Base-by-base conservation (phyloP, 2,888 invertebrate species). In the Tuta absoluta region DNA sequence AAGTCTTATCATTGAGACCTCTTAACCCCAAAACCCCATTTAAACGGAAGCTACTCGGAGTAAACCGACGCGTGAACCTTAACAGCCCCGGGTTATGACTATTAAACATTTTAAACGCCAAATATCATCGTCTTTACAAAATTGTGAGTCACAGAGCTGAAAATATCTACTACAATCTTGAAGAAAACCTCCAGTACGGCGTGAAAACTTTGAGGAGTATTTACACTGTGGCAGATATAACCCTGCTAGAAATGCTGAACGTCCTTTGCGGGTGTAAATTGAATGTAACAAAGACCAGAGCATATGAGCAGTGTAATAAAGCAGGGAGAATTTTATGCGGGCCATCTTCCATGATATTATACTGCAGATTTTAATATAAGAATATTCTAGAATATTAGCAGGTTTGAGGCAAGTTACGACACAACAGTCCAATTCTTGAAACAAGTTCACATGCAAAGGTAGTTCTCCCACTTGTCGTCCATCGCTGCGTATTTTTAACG, bases 41-140 rank as follows among this genome's bases (percentile, higher is more conserved):
- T 14, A 58, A 58, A 58, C 63, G 37, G 61, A n/a, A n/a, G 63
- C 63, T 63, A 48, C 63, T 65, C 63, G 64, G 2, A n/a, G 66
- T 65, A 63, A 66, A 67, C 67, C 67, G 66, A 66, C 62, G 67
- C 67, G 64, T 66, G 67, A 67, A 65, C 63, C 63, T 58, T 70
- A 68, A 68, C 65, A 38, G 17, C 59, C 60, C 56, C 10, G 63
- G 69, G 71, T 66, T 72, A 65, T 72, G 63, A 73, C 77, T 79
- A 79, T 75, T 80, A 79, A 77, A 75, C 75, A 74, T 75, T 79
- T 78, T 75, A 75, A 80, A 78, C 66, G 68, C 69, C 67, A 63
- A 67, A 68, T 67, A 67, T 69, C 63, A 69, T 68, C 66, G 67
- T 66, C 58, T 67, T 65, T 56, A 68, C 71, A 67, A 77, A 81